Evolutionary conservation across 2,797 vertebrate species (phyloP).

Genomic region (Sebastes umbrosus): DNA sequence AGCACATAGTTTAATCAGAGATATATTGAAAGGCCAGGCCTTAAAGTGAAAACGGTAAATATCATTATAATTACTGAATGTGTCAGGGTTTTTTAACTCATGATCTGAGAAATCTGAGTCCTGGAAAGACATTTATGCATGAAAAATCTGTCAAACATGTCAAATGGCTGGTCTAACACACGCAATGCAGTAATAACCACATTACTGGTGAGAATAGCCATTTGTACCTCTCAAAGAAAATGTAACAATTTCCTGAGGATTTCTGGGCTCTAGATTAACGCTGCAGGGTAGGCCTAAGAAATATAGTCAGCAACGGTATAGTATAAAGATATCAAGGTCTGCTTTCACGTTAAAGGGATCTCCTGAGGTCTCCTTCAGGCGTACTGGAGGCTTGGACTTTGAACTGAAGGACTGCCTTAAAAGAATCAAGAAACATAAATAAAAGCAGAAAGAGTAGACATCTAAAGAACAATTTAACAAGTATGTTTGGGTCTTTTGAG

Average conservation of each 20-base stretch:
- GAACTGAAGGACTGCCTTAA: constrained; percentile 19
- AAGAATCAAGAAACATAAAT: background rate
- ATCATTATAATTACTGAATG: background rate
- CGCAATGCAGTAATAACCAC: background rate
- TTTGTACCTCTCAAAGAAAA: constrained; percentile 23
- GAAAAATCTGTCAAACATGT: background rate
- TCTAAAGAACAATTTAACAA: background rate
- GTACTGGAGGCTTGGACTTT: constrained; percentile 34
- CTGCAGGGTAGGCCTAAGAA: constrained; percentile 9
- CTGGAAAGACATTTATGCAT: background rate
- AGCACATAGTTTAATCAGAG: background rate
- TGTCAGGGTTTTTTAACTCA: background rate
- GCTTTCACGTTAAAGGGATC: constrained; percentile 27
- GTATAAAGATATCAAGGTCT: constrained; percentile 28
- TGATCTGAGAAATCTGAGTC: background rate
- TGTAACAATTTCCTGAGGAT: constrained; percentile 22
- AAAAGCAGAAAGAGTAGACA: background rate
- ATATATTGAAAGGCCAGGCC: background rate
- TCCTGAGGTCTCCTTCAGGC: constrained; percentile 43
- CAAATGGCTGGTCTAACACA: background rate
- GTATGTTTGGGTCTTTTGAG: background rate
- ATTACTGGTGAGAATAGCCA: background rate
- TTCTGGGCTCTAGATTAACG: background rate
- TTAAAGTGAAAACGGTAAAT: background rate
- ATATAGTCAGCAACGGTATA: constrained; percentile 9